Evolutionary conservation across 1,140 invertebrate species (phyloP).

Genomic region (Penaeus indicus): DNA sequence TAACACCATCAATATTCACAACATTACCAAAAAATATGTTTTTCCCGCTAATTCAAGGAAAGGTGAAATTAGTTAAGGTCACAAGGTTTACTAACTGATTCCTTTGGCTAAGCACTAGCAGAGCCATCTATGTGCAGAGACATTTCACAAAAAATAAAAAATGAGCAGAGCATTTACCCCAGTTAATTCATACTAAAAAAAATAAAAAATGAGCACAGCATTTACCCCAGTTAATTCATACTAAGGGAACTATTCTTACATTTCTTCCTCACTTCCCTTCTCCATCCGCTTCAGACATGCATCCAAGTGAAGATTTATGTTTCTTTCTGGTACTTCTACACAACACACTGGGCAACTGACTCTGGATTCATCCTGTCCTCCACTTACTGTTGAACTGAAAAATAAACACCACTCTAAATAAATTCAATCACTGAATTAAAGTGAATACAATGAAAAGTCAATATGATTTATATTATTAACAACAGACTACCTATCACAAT

Average conservation of each 20-base stretch:
- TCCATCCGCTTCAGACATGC: constrained; percentile 34
- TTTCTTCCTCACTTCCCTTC: neutral
- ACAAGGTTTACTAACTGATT: too few species aligned
- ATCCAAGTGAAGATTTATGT: constrained; percentile 48
- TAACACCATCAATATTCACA: too few species aligned
- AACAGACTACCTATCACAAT: too few species aligned
- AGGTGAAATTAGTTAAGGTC: too few species aligned
- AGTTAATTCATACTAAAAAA: neutral
- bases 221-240: neutral
- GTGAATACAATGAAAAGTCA: too few species aligned
- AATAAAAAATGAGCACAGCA: neutral
- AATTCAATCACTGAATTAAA: too few species aligned
- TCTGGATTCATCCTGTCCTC: neutral
- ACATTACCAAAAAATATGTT: too few species aligned
- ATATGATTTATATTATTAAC: too few species aligned
- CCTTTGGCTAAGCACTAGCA: too few species aligned
- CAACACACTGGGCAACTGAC: constrained; percentile 37
- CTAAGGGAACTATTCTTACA: constrained; percentile 12
- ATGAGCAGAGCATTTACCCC: neutral
- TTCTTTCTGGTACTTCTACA: constrained; percentile 29
- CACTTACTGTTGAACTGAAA: neutral
- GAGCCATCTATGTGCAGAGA: too few species aligned
- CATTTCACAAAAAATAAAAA: too few species aligned
- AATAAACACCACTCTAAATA: neutral
- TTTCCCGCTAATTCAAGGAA: too few species aligned